Evolutionary conservation across 2,113 vertebrate species (phyloP).

Genomic region (Charina bottae): DNA sequence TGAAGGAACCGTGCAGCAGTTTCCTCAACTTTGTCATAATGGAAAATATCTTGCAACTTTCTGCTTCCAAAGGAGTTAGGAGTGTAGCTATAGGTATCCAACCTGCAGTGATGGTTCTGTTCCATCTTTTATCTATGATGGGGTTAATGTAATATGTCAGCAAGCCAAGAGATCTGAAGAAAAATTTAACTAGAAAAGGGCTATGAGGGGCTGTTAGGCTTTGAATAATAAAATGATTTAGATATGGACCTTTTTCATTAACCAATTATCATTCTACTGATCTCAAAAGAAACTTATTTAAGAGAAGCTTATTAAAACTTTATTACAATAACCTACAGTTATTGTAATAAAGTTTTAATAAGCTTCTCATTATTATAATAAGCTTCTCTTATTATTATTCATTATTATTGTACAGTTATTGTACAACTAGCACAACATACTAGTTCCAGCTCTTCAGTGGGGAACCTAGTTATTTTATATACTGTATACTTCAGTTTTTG

Average conservation of each 20-base stretch:
- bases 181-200: slow-evolving; percentile 16
- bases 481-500: background rate
- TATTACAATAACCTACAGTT: background rate
- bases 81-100: background rate
- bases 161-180: slow-evolving; percentile 17
- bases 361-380: too few species aligned
- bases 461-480: background rate
- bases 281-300: slow-evolving; percentile 26
- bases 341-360: too few species aligned
- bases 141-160: slow-evolving; percentile 17
- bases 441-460: background rate
- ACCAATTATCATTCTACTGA: background rate
- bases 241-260: background rate
- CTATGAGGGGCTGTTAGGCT: slow-evolving; percentile 14
- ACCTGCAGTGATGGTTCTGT: background rate
- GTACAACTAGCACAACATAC: background rate
- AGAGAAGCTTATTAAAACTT: slow-evolving; percentile 2
- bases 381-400: too few species aligned
- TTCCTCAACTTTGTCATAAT: background rate
- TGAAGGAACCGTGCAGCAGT: background rate
- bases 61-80: background rate
- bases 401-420: background rate
- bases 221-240: background rate
- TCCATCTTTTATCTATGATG: background rate
- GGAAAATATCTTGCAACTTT: background rate